Conservation (phyloP, 2,113 vertebrate genomes). For the Lonchura striata region DNA sequence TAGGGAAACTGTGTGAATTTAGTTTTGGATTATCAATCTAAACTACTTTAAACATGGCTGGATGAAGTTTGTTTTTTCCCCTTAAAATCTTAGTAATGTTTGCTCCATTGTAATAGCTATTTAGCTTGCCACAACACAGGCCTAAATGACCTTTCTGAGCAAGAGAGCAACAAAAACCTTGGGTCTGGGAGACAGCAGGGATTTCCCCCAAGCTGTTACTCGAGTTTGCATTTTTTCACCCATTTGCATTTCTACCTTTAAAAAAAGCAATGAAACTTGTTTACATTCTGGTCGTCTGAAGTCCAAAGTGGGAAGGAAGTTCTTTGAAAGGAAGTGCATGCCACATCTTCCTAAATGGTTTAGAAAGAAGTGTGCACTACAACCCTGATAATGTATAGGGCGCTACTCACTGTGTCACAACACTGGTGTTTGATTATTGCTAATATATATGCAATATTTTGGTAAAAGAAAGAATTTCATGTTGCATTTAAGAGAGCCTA, state of each 20-base stretch:
- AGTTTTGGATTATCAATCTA: background rate
- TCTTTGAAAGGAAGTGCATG: background rate
- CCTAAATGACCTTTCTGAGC: background rate
- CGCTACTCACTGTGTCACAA: background rate
- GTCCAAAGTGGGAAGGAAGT: background rate
- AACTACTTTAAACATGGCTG: background rate
- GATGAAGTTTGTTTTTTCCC: background rate
- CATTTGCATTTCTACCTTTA: background rate
- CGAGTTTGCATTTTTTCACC: background rate
- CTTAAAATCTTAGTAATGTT: background rate
- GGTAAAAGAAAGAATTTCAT: background rate
- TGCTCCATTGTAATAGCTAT: background rate
- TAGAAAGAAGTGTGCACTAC: background rate
- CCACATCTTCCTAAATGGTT: background rate
- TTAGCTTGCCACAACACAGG: background rate
- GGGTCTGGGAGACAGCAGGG: background rate
- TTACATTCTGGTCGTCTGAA: background rate
- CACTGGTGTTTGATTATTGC: background rate
- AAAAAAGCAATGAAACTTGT: background rate
- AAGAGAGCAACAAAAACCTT: background rate
- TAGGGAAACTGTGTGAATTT: background rate
- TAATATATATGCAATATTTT: background rate
- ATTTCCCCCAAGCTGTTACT: background rate
- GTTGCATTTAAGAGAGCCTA: background rate
- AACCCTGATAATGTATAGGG: background rate